These are phyloP conservation scores for Syndactyla subalaris DNA, from an alignment of 2,797 vertebrate genomes.

Conservation along the genomic window DNA sequence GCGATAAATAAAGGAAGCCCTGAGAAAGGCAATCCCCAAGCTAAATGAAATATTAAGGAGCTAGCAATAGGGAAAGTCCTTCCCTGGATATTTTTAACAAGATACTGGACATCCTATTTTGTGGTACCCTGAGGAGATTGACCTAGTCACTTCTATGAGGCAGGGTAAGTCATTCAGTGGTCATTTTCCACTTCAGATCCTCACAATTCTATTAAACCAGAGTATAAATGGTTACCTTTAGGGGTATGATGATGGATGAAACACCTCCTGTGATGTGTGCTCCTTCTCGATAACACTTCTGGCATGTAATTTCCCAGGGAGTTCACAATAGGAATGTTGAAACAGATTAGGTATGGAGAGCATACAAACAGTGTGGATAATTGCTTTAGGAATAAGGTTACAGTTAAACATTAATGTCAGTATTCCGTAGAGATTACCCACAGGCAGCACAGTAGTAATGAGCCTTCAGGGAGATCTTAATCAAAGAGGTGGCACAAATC, in stretches of 20 bases:
- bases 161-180: background rate
- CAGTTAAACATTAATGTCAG: background rate
- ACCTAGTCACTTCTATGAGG: background rate
- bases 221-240: background rate
- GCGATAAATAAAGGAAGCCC: background rate
- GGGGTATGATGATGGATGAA: background rate
- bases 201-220: constrained; percentile 17
- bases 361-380: background rate
- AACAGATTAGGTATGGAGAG: background rate
- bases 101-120: background rate
- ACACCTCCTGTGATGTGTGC: background rate
- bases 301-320: background rate
- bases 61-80: background rate
- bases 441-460: background rate
- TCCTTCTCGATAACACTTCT: background rate
- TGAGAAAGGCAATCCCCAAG: background rate
- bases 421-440: background rate
- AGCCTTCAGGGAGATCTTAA: background rate
- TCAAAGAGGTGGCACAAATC: background rate
- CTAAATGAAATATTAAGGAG: background rate
- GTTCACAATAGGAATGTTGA: background rate
- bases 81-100: background rate
- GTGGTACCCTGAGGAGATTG: background rate
- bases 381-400: background rate
- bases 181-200: constrained; percentile 26